Evolutionary conservation across 2,888 invertebrate genomes (phyloP).

Genomic region (Eledona agricola): DNA sequence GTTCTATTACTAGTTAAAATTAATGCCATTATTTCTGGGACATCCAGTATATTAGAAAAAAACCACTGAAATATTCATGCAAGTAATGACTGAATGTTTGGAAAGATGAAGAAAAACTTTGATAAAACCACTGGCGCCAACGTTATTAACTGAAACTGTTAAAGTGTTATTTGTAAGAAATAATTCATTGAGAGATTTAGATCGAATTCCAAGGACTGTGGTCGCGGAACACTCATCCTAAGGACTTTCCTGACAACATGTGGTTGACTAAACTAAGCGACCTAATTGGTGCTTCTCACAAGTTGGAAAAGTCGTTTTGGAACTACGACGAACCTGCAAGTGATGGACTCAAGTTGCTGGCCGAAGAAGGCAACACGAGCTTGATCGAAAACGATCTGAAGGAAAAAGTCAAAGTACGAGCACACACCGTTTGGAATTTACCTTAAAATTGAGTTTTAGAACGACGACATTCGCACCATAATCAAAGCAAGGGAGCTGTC

Average conservation of each 20-base stretch:
- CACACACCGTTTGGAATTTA: background rate
- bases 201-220: constrained; percentile 89
- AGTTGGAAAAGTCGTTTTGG: constrained; percentile 85
- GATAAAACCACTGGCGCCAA: too few species aligned
- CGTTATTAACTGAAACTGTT: too few species aligned
- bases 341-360: constrained; percentile 86
- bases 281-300: constrained; percentile 92
- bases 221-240: constrained; percentile 94
- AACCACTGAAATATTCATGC: background rate
- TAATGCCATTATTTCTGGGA: too few species aligned
- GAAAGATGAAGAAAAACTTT: background rate
- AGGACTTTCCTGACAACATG: constrained; percentile 87
- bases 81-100: background rate
- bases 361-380: constrained; percentile 90
- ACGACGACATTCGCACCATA: constrained; percentile 83
- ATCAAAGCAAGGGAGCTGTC: constrained; percentile 92
- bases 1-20: too few species aligned
- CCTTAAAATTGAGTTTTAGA: constrained; percentile 61
- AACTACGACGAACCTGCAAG: constrained; percentile 84
- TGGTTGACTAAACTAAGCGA: constrained; percentile 94
- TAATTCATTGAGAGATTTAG: too few species aligned
- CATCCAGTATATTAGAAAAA: too few species aligned
- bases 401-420: constrained; percentile 69
- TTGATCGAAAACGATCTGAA: constrained; percentile 88
- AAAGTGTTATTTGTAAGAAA: too few species aligned